Evolutionary conservation across 2,888 invertebrate genomes (phyloP).

Genomic region (Clanis bilineata): DNA sequence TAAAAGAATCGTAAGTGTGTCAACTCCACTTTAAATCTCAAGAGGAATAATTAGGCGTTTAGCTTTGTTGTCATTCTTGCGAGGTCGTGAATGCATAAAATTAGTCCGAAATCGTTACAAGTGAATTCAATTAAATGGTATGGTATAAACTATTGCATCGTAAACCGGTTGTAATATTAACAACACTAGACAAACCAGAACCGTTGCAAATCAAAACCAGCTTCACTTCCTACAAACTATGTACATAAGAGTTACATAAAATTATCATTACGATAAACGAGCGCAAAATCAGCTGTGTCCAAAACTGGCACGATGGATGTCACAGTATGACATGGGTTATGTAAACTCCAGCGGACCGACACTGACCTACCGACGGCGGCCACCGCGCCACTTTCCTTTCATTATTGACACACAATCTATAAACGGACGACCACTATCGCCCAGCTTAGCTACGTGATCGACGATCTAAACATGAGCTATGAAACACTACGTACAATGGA

Average conservation of each 20-base stretch:
- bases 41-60: neutral
- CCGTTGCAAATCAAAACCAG: neutral
- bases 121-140: neutral
- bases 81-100: neutral
- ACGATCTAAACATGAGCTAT: slow-evolving; percentile 35
- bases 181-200: neutral
- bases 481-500: slow-evolving; percentile 27
- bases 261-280: slow-evolving; percentile 24
- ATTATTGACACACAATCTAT: slow-evolving; percentile 78
- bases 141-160: neutral
- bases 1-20: slow-evolving; percentile 16
- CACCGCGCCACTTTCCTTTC: slow-evolving; percentile 77
- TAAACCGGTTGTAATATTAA: neutral
- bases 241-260: slow-evolving; percentile 28
- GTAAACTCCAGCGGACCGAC: slow-evolving; percentile 66
- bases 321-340: slow-evolving; percentile 66
- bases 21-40: slow-evolving; percentile 6
- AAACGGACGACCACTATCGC: slow-evolving; percentile 57
- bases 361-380: slow-evolving; percentile 73
- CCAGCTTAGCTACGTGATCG: slow-evolving; percentile 49
- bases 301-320: slow-evolving; percentile 65
- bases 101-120: neutral
- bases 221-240: slow-evolving; percentile 24
- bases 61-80: neutral
- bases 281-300: slow-evolving; percentile 38